Evolutionary conservation across 2,113 vertebrate species (phyloP), one percentile per base, ranked within the genome.

Genomic region (Melanostigma gelatinosum): DNA sequence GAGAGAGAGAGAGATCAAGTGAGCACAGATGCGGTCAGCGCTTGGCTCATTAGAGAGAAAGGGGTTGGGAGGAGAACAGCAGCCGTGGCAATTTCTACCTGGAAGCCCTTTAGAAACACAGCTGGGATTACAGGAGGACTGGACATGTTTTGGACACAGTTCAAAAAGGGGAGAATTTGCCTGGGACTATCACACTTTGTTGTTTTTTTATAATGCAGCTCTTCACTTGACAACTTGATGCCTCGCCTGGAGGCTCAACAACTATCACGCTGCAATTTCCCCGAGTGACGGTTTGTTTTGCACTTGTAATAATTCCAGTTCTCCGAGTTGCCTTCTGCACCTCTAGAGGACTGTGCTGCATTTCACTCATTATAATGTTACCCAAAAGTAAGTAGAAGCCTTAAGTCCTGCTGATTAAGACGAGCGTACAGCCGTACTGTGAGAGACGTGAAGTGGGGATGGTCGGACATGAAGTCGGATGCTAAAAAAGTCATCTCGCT

Each of bases 11-110:
- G 20, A 62, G 79, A 62, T 1, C 38, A 36, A 8, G 68, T 1
- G 76, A 48, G 61, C 75, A 60, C 79, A 80, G 79, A 73, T 65
- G 79, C 13, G 34, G 71, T 6, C 80, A 42, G 46, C 4, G 50
- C 68, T 64, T 13, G 16, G 52, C 48, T 72, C 54, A 52, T 70
- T 62, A 77, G 16, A 38, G 20, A 15, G 13, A 55, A 61, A 63
- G n/a, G 40, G 22, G 24, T 63, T 38, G 58, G 13, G 2, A 79
- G 50, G 36, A 61, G 60, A 78, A 27, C 38, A 58, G 64, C 52
- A 48, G 52, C 8, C 3, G 63, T 16, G 40, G 34, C 73, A 22
- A 40, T 67, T 0, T 63, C 61, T 44, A 71, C 50, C n/a, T 57
- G 48, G 57, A 22, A 54, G 65, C 22, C 44, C 52, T 52, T 27